phyloP scores from a whole-genome alignment of 2,797 vertebrate species.

The Manis javanica region DNA sequence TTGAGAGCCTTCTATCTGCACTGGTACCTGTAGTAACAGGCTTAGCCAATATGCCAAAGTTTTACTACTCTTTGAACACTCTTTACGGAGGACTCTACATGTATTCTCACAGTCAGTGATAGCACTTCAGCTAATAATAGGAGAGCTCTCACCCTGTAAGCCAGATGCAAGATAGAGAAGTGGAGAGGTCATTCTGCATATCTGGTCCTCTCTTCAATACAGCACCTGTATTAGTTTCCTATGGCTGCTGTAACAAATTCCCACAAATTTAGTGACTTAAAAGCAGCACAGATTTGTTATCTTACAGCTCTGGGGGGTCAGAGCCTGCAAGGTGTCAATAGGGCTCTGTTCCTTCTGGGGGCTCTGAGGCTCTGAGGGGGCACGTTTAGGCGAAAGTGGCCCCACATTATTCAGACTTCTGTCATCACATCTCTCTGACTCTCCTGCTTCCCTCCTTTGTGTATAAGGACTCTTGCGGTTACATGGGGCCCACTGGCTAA shows the following conservation, averaged over 20 bases:
- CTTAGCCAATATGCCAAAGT: background rate
- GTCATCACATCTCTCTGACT: background rate
- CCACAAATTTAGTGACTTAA: background rate
- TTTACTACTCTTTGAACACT: background rate
- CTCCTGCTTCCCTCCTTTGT: background rate
- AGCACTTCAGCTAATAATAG: background rate
- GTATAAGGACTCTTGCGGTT: background rate
- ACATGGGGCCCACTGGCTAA: background rate
- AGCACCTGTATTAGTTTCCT: background rate
- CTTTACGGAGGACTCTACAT: background rate
- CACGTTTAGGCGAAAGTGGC: no score
- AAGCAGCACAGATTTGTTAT: background rate
- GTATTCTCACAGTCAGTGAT: background rate
- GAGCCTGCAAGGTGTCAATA: background rate
- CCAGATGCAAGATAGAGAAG: background rate
- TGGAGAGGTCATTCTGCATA: background rate
- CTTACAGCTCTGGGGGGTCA: background rate
- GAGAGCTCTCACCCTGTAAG: background rate
- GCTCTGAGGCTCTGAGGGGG: no score
- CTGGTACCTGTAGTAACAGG: background rate
- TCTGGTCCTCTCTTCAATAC: background rate
- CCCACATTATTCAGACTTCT: accelerated
- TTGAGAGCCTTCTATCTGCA: background rate
- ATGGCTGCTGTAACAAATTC: background rate
- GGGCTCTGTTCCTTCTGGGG: background rate